Evolutionary conservation across 2,888 invertebrate genomes (phyloP), one percentile per base, ranked within the genome.

Genomic region (Harmothoe impar): DNA sequence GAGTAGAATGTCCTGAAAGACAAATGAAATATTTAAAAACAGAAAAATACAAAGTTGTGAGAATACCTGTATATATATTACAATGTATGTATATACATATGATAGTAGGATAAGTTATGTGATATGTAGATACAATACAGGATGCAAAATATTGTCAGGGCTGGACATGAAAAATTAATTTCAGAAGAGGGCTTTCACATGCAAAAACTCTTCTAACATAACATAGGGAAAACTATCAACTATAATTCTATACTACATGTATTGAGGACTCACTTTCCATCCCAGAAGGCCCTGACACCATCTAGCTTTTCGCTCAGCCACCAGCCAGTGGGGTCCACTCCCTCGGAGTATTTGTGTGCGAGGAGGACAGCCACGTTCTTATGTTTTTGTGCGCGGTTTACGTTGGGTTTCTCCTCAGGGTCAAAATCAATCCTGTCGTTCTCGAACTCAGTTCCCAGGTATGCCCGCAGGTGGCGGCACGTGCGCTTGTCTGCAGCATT

Each of bases 301-400:
- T 95, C 95, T 56, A 95, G 91, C 89, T 95, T 95, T 91, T 95
- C 95, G 93, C 95, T 95, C 91, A 95, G 94, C 95, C 94, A 95
- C 95, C 95, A 95, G 10, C 94, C 94, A 33, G 91, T 93, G 15
- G 95, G 95, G 90, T 95, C 89, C 3, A 91, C 85, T 7, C 91
- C 93, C 90, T 94, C 94, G 86, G 94, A 93, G 91, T 93, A 95
- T 92, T 95, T 95, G 91, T 95, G 94, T 31, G 95, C 95, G 72
- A 95, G 91, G 29, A 95, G 89, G 10, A 95, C 89, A 20, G 54
- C 43, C 1, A 77, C 89, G 12, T 31, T 33, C 89, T 92, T 92
- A 51, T 91, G 91, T 91, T 77, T 93, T 93, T 91, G 94, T 92
- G 29, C 91, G 92, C 91, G 94, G 93, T 77, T 90, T 23, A 94